Conservation (phyloP, 2,888 invertebrate genomes). For the Yponomeuta cagnagella region DNA sequence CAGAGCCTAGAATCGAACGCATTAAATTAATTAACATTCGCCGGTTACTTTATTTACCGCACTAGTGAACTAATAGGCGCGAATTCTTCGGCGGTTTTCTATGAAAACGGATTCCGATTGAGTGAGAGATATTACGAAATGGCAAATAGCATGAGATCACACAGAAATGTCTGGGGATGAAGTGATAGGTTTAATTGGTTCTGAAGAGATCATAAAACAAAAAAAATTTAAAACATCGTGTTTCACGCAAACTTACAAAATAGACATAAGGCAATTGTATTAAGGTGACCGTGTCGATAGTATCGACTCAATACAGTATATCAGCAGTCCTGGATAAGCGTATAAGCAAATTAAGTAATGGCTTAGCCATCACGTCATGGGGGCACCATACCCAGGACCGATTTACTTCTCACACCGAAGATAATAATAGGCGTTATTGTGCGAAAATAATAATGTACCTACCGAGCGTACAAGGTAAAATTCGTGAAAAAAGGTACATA, state of each 20-base stretch:
- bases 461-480: too few relatives aligned
- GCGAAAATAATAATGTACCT: too few relatives aligned
- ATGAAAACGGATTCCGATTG: background rate
- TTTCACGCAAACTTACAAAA: background rate
- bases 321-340: too few relatives aligned
- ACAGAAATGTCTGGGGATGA: background rate
- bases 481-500: too few relatives aligned
- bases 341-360: too few relatives aligned
- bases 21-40: background rate
- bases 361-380: too few relatives aligned
- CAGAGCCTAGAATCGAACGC: background rate
- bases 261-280: too few relatives aligned
- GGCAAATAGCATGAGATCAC: background rate
- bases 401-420: too few relatives aligned
- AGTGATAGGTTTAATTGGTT: background rate
- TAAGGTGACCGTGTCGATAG: too few relatives aligned
- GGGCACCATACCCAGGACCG: too few relatives aligned
- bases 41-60: background rate
- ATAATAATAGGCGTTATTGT: too few relatives aligned
- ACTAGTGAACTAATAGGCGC: background rate
- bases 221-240: background rate
- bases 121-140: background rate
- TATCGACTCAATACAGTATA: too few relatives aligned
- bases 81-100: background rate
- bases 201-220: background rate